Conservation (phyloP, 2,113 vertebrate genomes). For the Hirundichthys speculiger region DNA sequence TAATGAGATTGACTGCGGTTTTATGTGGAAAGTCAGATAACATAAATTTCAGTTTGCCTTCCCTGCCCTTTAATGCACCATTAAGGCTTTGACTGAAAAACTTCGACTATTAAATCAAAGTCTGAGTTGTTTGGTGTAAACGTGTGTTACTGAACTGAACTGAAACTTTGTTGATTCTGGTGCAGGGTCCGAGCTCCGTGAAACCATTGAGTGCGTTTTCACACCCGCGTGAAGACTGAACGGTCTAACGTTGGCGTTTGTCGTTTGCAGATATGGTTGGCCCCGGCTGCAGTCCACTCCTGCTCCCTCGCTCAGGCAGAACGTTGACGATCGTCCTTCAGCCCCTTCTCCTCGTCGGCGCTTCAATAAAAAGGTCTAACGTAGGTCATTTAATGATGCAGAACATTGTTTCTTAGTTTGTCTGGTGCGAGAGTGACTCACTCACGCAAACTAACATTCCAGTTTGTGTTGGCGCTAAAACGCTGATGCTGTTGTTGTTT, state of each 20-base stretch:
- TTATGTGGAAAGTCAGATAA: constrained; percentile 81
- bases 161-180: constrained; percentile 1
- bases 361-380: too few species aligned
- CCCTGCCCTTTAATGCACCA: constrained; percentile 51
- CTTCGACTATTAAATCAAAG: constrained; percentile 50
- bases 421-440: too few species aligned
- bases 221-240: not conserved
- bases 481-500: too few species aligned
- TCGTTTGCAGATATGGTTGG: constrained; percentile 74
- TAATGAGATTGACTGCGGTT: constrained; percentile 79
- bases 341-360: too few species aligned
- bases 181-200: not conserved
- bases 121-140: constrained; percentile 39
- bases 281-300: constrained; percentile 69
- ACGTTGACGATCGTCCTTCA: not conserved
- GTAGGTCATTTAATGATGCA: too few species aligned
- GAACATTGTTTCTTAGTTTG: too few species aligned
- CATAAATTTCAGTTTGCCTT: constrained; percentile 71
- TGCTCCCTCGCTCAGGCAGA: constrained; percentile 62
- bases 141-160: not conserved
- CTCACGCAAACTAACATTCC: too few species aligned
- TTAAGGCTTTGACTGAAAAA: constrained; percentile 54
- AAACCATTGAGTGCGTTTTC: not conserved
- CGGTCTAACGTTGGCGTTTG: constrained; percentile 8
- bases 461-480: too few species aligned